Conservation (phyloP, 2,888 invertebrate species). For the Mythimna vitellina region DNA sequence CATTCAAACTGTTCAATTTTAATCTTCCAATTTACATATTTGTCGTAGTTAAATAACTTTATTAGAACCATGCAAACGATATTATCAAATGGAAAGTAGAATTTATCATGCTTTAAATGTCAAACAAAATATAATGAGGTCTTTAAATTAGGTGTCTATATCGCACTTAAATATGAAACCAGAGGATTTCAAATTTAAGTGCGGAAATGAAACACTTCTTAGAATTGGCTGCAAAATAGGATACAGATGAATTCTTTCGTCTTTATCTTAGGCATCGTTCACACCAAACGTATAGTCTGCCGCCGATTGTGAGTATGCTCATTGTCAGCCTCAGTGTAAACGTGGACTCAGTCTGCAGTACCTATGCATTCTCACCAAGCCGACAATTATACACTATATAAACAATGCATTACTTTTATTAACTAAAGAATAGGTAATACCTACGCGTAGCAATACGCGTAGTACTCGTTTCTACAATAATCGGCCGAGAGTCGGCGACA, state of each 20-base stretch:
- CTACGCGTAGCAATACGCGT: no score
- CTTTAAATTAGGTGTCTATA: constrained; percentile 26
- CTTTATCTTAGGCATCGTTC: not conserved
- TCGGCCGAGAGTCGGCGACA: no score
- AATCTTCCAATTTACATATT: constrained; percentile 23
- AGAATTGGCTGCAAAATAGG: not conserved
- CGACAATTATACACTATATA: no score
- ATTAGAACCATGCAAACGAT: constrained; percentile 25
- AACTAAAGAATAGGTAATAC: no score
- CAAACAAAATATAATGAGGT: constrained; percentile 30
- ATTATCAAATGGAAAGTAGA: constrained; percentile 20
- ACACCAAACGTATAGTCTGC: no score
- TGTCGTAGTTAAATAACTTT: constrained; percentile 19
- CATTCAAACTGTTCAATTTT: not conserved
- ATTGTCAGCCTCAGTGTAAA: no score
- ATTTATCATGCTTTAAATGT: constrained; percentile 30
- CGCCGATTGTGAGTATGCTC: no score
- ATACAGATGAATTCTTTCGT: not conserved
- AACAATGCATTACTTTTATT: no score
- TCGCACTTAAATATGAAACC: constrained; percentile 21
- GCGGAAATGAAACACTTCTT: not conserved
- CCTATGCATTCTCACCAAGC: no score
- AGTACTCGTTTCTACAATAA: no score
- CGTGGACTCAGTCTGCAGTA: no score
- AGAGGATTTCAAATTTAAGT: not conserved